Evolutionary conservation across 2,113 vertebrate species (phyloP), one percentile per base, ranked within the genome.

Genomic region (Calidris pygmaea): DNA sequence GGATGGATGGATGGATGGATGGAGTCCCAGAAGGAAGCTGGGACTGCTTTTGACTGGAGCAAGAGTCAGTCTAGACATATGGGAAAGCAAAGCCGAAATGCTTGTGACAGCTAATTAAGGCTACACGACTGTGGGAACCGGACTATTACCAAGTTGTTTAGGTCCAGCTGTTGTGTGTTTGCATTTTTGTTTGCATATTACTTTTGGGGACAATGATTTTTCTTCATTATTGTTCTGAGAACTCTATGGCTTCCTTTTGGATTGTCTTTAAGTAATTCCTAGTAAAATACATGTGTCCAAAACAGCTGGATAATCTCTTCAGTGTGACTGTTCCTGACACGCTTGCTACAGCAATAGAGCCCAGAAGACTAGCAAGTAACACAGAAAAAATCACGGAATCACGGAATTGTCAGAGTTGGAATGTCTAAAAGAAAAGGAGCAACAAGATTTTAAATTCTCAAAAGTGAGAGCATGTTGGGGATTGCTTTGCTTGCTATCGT

Each of bases 81-180:
- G n/a, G 41, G 16, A 77, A 80, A 52, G 66, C 34, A 85, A 76
- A 82, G 39, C 10, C 14, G 34, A 60, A 39, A 43, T 53, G 9
- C 53, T 73, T 55, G 7, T 65, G 67, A 39, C 5, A 18, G 9
- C 22, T 78, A 62, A 13, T 82, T 82, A 43, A 93, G 35, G 48
- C 66, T 73, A 24, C 48, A 26, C 0, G 0, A 30, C 39, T 35
- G 2, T 10, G 34, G 58, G 32, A 91, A 48, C 32, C 39, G 29
- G 17, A 7, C 23, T 68, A 7, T 52, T 41, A 52, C 12, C 27
- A 39, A 48, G 34, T 34, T 72, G 8, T 60, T 74, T 76, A 66
- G 19, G 34, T 63, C 11, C 23, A 59, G 29, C 18, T 93, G 7
- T 52, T 89, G 32, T 58, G 62, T 27, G 0, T 78, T 86, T 90